Percentiles rank a stretch among this genome's conserved stretches.
Evolutionary conservation across 2,797 vertebrate species (phyloP).

Genomic region (Aphelocoma californica): DNA sequence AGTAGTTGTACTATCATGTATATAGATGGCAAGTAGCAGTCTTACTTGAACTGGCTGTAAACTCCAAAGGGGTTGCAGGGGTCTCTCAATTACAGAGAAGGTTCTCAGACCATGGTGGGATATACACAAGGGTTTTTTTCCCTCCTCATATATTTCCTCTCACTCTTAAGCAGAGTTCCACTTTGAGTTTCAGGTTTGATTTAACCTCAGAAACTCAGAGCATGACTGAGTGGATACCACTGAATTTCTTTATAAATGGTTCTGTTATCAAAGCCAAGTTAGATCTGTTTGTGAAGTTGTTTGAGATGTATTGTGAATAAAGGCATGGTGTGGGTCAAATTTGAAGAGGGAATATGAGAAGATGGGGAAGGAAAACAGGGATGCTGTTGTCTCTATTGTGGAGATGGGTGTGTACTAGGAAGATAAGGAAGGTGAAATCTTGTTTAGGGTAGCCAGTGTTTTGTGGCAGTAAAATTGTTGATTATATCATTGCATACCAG

Average conservation of each 20-base stretch:
- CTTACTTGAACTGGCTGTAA: not conserved
- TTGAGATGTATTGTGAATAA: not conserved
- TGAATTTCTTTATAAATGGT: not conserved
- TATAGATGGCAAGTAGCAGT: not conserved
- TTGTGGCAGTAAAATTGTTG: not conserved
- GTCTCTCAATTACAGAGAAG: not conserved
- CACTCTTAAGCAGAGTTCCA: not conserved
- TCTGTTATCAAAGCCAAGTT: not conserved
- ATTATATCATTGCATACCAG: not conserved
- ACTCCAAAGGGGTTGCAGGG: not conserved
- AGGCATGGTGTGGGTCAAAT: not conserved
- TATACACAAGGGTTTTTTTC: not conserved
- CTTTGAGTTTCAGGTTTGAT: constrained; percentile 17
- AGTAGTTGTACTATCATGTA: not conserved
- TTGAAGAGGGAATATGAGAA: not conserved
- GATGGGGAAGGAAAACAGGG: not conserved
- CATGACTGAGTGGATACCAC: not conserved
- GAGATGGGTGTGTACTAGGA: not conserved
- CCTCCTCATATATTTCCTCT: not conserved
- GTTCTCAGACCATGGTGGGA: not conserved
- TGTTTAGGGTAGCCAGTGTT: not conserved
- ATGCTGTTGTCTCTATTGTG: not conserved
- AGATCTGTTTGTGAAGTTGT: not conserved
- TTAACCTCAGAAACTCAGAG: constrained; percentile 31
- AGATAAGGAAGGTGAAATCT: not conserved